Evolutionary conservation across 2,113 vertebrate genomes (phyloP).

Genomic region (Diadophis punctatus): DNA sequence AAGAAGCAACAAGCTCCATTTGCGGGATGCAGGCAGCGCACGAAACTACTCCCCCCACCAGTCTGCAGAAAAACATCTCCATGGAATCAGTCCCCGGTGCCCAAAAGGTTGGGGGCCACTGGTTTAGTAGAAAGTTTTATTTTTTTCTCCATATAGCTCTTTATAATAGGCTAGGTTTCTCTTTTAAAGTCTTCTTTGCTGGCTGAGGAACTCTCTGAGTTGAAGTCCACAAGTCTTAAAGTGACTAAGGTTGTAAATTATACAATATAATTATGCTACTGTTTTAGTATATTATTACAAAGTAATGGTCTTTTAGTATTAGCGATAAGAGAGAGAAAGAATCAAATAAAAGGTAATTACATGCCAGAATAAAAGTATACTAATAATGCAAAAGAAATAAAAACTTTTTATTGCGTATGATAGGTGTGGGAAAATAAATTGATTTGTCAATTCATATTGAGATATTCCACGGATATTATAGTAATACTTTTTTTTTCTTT

Average conservation of each 20-base stretch:
- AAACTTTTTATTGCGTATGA: background rate
- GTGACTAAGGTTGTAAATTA: no score
- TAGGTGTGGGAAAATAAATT: background rate
- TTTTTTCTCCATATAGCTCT: background rate
- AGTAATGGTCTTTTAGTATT: background rate
- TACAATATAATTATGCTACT: background rate
- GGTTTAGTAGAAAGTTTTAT: no score
- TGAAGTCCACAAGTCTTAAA: no score
- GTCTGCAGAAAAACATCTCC: no score
- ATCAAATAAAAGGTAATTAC: background rate
- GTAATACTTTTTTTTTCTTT: background rate
- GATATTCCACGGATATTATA: no score
- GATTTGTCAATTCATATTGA: background rate
- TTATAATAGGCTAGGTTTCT: no score
- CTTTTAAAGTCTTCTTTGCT: background rate
- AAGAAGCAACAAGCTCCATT: no score
- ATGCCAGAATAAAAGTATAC: background rate
- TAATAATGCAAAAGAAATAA: background rate
- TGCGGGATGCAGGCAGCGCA: no score
- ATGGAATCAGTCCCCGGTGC: no score
- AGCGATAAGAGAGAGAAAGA: background rate
- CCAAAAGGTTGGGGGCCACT: no score
- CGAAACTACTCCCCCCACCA: accelerated
- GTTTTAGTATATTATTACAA: background rate
- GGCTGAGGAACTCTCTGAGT: no score